Base-by-base conservation (phyloP, 2,113 vertebrate genomes). In the Onychostruthus taczanowskii region DNA sequence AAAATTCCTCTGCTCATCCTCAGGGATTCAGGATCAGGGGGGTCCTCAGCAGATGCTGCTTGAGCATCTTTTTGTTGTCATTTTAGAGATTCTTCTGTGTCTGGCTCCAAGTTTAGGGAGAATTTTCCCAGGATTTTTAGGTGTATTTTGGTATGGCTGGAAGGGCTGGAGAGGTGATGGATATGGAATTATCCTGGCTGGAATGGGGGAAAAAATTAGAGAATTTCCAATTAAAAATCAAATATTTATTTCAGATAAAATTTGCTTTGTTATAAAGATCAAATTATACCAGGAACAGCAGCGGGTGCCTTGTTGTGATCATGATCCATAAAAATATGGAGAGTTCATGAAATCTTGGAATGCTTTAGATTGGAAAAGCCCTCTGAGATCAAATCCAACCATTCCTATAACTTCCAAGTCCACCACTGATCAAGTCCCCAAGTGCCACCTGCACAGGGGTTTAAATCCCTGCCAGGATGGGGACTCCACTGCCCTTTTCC, bases 241-340 rank as follows among this genome's bases (percentile, higher is more conserved):
- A 49, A 20, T 15, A 39, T 37, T 47, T 37, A 8, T 47, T 47
- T 47, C 43, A 47, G n/a, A 24, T 76, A 33, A 37, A 49, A 39
- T 15, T 24, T 4, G 16, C 7, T 76, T 19, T 5, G 3, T 19
- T 19, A 39, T 31, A 39, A 61, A 76, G 20, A 37, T 28, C 2
- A 52, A 46, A 35, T 27, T 5, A 4, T 5, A 6, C 13, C 22
- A 26, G 46, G 28, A 43, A 4, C n/a, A 13, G 26, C 35, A 41
- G 19, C 0, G 0, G 23, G 7, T 18, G 31, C 26, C 22, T 41
- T 47, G 15, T 11, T 44, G 23, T 28, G 24, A 8, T 14, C 9
- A 2, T 8, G 18, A 49, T 24, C 72, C 49, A 1, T 41, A 43
- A 72, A 59, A 55, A 35, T 10, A 56, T 3, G 23, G 59, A 11